Evolutionary conservation across 2,797 vertebrate species (phyloP), one percentile per base, ranked within the genome.

Genomic region (Miichthys miiuy): DNA sequence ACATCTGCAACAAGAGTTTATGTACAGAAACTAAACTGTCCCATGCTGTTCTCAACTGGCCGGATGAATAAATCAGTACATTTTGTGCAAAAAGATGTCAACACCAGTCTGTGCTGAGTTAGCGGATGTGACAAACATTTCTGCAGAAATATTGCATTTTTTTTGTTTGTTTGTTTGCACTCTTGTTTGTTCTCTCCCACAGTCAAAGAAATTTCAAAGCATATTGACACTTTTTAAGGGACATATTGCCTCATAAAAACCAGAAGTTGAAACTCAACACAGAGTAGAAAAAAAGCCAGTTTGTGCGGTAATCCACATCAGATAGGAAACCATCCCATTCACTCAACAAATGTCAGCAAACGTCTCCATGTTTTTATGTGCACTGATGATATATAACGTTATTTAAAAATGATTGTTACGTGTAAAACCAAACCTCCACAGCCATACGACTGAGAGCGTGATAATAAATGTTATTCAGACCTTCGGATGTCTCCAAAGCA

Each of bases 1-100:
- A 88, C 86, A 87, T 88, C 88, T 83, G 88, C 74, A 66, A 12
- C 27, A 18, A 16, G 5, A 55, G 56, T 81, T 81, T 74, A 66
- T 20, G 52, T 34, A 52, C 54, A 66, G 72, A 68, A 67, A 58
- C 3, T 65, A 79, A 80, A 75, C 80, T 78, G 55, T 25, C 17
- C 17, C 70, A 56, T 8, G 70, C 27, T 72, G 67, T 79, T 68
- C 55, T 69, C 30, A 18, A 52, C 6, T 1, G 48, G 3, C 44
- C 27, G 51, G 14, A 56, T 2, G 8, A 61, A 51, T 21, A 41
- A 52, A 52, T 60, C 5, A 1, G 41, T 1, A 56, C 7, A 20
- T 16, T 23, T 27, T 20, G 23, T 30, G 57, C 13, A 30, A 44
- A 38, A 30, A 12, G 25, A 61, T n/a, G 58, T 54, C 25, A 44